Base-by-base conservation (phyloP, 1,140 invertebrate genomes). In the Cotesia chilonis region DNA sequence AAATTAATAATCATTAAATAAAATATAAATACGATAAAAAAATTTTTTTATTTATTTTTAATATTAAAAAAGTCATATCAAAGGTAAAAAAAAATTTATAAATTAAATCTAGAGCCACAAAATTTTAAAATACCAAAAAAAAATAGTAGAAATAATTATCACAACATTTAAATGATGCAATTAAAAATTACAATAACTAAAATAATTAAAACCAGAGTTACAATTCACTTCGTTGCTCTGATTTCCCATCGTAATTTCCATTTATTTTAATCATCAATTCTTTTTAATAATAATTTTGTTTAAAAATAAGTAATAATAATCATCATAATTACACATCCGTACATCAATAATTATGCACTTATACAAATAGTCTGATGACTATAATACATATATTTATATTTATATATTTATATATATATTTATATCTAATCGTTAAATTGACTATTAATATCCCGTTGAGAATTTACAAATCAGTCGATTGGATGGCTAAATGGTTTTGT, bases 391-490 rank as follows among this genome's bases (percentile, higher is more conserved):
- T 47, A 47, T 47, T 47, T 47, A 47, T 47, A 9, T 47, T 9
- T 47, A 47, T 47, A 47, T 47, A 47, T 47, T 7, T 47, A 47
- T 47, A 47, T 47, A 47, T 47, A 47, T 41, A 41, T 47, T 47
- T 47, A 47, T 47, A 78, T 79, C 83, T 85, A 84, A 84, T 76
- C 81, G 76, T 80, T 85, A 83, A 86, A 86, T 86, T 85, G 85
- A 86, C 85, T 86, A 85, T 85, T 80, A 81, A 84, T 80, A 82
- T 86, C 78, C 80, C 79, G 75, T 82, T 80, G 80, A 83, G 81
- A 85, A 82, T 84, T 85, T 85, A 84, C 80, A 84, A 81, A 80
- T 86, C 83, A 85, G 82, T 85, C 83, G 82, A 80, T 77, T 81
- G 72, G 75, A 66, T 52, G 38, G 38, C n/a, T 28, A 51, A 51